Conservation (phyloP, 2,113 vertebrate species). For the Etheostoma cragini region DNA sequence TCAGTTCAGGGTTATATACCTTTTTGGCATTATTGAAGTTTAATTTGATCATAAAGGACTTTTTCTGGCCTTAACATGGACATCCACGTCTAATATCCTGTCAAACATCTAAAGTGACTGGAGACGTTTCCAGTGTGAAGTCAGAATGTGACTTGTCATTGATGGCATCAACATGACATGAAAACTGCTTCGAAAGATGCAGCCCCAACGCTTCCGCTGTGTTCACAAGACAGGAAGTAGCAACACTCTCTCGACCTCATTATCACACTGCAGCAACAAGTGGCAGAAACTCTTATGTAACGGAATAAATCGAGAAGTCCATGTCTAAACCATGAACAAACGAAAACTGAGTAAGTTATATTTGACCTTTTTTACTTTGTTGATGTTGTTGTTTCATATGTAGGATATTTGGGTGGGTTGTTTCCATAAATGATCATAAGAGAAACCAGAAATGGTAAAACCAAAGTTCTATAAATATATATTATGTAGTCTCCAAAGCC, state of each 20-base stretch:
- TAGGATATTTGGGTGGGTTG: not conserved
- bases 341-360: constrained; percentile 65
- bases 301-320: not conserved
- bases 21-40: too few relatives aligned
- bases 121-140: not conserved
- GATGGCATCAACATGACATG: constrained; percentile 10
- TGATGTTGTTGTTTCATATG: not conserved
- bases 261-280: not conserved
- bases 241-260: not conserved
- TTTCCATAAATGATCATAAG: not conserved
- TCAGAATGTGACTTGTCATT: not conserved
- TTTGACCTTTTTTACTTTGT: constrained; percentile 1
- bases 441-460: not conserved
- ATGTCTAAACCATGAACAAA: constrained; percentile 65
- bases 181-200: not conserved
- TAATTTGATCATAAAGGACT: too few relatives aligned
- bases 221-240: constrained; percentile 61
- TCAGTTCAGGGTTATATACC: too few relatives aligned
- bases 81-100: too few relatives aligned
- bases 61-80: too few relatives aligned
- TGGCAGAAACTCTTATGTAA: not conserved
- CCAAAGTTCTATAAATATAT: too few relatives aligned
- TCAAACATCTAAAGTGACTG: not conserved
- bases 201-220: constrained; percentile 45
- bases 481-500: not conserved